Conservation (phyloP, 2,888 invertebrate species). For the Meganola albula region DNA sequence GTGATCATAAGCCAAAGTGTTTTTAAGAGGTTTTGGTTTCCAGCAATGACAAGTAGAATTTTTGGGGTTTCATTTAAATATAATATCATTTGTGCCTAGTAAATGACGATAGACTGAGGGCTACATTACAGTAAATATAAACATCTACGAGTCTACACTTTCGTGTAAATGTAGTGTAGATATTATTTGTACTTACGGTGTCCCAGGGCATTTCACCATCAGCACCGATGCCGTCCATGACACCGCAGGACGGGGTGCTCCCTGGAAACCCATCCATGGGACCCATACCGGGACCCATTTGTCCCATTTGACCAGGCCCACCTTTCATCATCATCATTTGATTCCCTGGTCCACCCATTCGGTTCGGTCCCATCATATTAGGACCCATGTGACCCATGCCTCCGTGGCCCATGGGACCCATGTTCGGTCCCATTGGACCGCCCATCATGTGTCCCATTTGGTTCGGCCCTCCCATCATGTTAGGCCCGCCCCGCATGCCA, state of each 20-base stretch:
- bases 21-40: too few species aligned
- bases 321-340: conserved; percentile 77
- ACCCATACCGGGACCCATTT: conserved; percentile 67
- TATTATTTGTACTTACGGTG: conserved; percentile 68
- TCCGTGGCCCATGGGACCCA: conserved; percentile 67
- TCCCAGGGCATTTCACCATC: conserved; percentile 79
- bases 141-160: too few species aligned
- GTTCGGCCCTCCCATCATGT: conserved; percentile 72
- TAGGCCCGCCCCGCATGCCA: conserved; percentile 75
- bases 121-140: too few species aligned
- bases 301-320: conserved; percentile 66
- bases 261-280: conserved; percentile 77
- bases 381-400: conserved; percentile 72
- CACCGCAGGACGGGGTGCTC: conserved; percentile 77
- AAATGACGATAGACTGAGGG: too few species aligned
- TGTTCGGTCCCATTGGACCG: conserved; percentile 68
- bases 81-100: too few species aligned
- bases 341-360: conserved; percentile 64
- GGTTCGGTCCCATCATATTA: conserved; percentile 69
- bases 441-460: conserved; percentile 74
- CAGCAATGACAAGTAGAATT: too few species aligned
- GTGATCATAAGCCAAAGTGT: too few species aligned
- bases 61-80: too few species aligned
- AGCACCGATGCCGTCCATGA: conserved; percentile 78
- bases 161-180: too few species aligned